A percentile compares a stretch with the other conserved stretches of the same genome.
These are phyloP conservation scores for Chloroclysta siterata DNA, from an alignment of 2,888 invertebrate genomes.

Conservation along the genomic window DNA sequence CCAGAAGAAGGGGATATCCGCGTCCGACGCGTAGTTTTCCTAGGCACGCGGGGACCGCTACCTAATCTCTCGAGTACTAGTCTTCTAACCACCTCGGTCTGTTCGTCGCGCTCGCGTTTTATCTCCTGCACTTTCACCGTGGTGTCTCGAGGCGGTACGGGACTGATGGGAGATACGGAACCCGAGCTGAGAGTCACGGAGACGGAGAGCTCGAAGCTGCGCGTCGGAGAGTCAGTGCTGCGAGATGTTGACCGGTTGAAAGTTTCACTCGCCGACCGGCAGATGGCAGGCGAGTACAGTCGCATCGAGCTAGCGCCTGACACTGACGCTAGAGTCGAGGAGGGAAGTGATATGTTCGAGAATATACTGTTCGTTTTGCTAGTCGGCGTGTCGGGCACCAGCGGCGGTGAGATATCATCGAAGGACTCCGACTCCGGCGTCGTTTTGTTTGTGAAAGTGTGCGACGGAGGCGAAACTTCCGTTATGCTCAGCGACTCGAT, in stretches of 20 bases:
- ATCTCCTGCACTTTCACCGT: slow-evolving; percentile 38
- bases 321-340: slow-evolving; percentile 40
- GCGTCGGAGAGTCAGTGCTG: slow-evolving; percentile 57
- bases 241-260: slow-evolving; percentile 62
- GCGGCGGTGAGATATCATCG: slow-evolving; percentile 63
- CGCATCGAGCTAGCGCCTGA: slow-evolving; percentile 57
- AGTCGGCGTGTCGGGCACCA: slow-evolving; percentile 59
- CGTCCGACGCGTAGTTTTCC: slow-evolving; percentile 34
- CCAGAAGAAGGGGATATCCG: slow-evolving; percentile 31
- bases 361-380: slow-evolving; percentile 37
- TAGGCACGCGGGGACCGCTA: slow-evolving; percentile 55
- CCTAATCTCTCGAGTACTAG: slow-evolving; percentile 91
- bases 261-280: slow-evolving; percentile 77
- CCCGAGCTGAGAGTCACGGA: slow-evolving; percentile 62
- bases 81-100: slow-evolving; percentile 93
- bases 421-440: slow-evolving; percentile 47
- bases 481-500: slow-evolving; percentile 62
- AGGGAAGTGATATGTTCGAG: slow-evolving; percentile 44
- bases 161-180: slow-evolving; percentile 64
- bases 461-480: slow-evolving; percentile 60
- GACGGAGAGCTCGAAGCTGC: slow-evolving; percentile 57
- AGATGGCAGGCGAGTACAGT: slow-evolving; percentile 73
- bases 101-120: slow-evolving; percentile 79
- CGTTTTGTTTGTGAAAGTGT: slow-evolving; percentile 51
- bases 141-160: slow-evolving; percentile 74